Base-by-base conservation (phyloP, 2,113 vertebrate species). In the Syrmaticus mikado region DNA sequence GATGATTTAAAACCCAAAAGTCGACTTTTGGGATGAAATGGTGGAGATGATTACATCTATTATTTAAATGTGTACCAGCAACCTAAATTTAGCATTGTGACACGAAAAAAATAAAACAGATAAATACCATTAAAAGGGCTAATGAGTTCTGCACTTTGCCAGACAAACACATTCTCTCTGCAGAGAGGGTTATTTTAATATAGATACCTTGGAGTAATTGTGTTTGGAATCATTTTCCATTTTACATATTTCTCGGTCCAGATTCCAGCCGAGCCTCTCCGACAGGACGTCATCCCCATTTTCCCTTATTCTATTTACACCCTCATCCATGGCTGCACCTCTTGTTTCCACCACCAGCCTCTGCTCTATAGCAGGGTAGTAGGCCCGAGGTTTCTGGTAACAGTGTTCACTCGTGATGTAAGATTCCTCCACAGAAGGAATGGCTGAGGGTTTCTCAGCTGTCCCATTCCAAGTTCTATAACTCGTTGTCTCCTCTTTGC, bases 341-440 rank as follows among this genome's bases (percentile, higher is more conserved):
- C 98, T 95, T 2, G 99, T 99, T 96, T 99, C 99, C 94, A 99
- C 99, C 60, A 99, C 99, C 95, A 99, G 94, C 85, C 98, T 98
- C 97, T 99, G 99, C 97, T 99, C 99, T 93, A 99, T 98, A 0
- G 99, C 99, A 13, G 99, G 99, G 91, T 99, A 99, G 75, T 98
- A 99, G 71, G 98, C 98, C 2, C 98, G 98, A 7, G 99, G 99
- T 92, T 99, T 99, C 97, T 99, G 99, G 97, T 99, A 99, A 97
- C 99, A 99, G 97, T 99, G 99, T 89, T 99, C 99, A 20, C 99
- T 99, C 27, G 98, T 99, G 92, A 99, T 99, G 41, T 99, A 99
- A 5, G 99, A 99, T 67, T 98, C 98, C 96, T 99, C 99, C 95
- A 98, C 97, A 60, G 98, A 98, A 34, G 98, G 97, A 87, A 97